Percentiles rank a stretch among this genome's conserved stretches.
Conservation (phyloP, 2,113 vertebrate genomes). For the Sciurus niger region DNA sequence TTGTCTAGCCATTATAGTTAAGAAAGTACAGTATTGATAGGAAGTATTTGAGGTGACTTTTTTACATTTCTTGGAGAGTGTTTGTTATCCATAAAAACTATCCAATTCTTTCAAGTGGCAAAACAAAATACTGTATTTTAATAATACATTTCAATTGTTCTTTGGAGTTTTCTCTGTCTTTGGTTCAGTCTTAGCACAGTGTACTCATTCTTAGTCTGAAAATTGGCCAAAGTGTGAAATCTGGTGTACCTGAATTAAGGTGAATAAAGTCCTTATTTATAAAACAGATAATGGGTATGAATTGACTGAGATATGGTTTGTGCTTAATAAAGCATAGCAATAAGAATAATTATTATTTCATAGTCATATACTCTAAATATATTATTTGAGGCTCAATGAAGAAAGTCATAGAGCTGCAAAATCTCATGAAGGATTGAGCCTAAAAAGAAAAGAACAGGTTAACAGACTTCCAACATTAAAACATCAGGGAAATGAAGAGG, state of each 20-base stretch:
- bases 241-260: background rate
- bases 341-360: background rate
- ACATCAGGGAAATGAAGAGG: background rate
- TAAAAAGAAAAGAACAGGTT: background rate
- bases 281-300: background rate
- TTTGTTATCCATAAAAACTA: conserved; percentile 1
- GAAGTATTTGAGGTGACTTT: background rate
- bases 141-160: background rate
- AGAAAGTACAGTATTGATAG: background rate
- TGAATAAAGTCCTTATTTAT: background rate
- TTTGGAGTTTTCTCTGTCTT: background rate
- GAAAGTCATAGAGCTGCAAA: background rate
- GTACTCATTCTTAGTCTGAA: background rate
- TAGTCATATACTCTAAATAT: background rate
- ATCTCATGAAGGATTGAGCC: background rate
- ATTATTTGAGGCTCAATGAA: background rate
- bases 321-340: background rate
- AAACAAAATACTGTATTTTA: conserved; percentile 3
- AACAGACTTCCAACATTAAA: background rate
- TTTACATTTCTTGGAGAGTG: background rate
- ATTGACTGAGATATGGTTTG: background rate
- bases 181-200: background rate
- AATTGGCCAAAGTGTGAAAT: background rate
- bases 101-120: background rate
- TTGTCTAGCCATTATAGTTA: background rate